Percentiles rank a stretch among this genome's conserved stretches.
phyloP scores from a whole-genome alignment of 2,888 invertebrate genomes.

The Azorinus chamasolen region DNA sequence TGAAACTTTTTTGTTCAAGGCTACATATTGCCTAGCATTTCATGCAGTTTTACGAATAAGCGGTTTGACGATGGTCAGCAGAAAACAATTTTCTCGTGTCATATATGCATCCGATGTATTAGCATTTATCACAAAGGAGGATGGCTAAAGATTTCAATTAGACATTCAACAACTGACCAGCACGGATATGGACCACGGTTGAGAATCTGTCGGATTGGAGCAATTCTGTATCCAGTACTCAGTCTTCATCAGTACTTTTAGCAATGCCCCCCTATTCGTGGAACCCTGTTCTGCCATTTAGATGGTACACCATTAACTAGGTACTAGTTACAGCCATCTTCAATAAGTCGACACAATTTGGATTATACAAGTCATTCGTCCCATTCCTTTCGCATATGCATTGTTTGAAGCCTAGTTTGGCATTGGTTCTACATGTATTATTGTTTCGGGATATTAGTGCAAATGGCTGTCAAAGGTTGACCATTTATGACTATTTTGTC shows the following conservation, averaged over 20 bases:
- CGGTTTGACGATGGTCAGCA: too few relatives aligned
- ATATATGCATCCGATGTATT: too few relatives aligned
- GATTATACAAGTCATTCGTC: slow-evolving; percentile 8
- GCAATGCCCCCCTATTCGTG: background rate
- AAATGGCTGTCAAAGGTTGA: too few relatives aligned
- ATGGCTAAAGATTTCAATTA: too few relatives aligned
- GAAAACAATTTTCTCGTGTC: too few relatives aligned
- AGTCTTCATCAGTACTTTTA: slow-evolving; percentile 12
- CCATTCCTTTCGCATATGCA: slow-evolving; percentile 51
- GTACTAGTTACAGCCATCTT: slow-evolving; percentile 38
- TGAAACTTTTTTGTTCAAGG: slow-evolving; percentile 29
- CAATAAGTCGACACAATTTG: slow-evolving; percentile 20
- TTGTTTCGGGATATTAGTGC: too few relatives aligned
- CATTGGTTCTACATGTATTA: too few relatives aligned
- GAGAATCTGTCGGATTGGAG: too few relatives aligned
- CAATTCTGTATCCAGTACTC: slow-evolving; percentile 11
- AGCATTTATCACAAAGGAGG: too few relatives aligned
- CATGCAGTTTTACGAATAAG: slow-evolving; percentile 40
- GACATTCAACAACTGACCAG: slow-evolving; percentile 44
- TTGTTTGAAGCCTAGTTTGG: slow-evolving; percentile 18
- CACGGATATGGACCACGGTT: too few relatives aligned
- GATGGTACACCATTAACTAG: slow-evolving; percentile 32
- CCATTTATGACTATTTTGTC: too few relatives aligned
- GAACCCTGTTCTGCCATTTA: slow-evolving; percentile 41
- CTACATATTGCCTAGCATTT: slow-evolving; percentile 38